Conservation (phyloP, 2,113 vertebrate species). For the Varanus komodoensis region DNA sequence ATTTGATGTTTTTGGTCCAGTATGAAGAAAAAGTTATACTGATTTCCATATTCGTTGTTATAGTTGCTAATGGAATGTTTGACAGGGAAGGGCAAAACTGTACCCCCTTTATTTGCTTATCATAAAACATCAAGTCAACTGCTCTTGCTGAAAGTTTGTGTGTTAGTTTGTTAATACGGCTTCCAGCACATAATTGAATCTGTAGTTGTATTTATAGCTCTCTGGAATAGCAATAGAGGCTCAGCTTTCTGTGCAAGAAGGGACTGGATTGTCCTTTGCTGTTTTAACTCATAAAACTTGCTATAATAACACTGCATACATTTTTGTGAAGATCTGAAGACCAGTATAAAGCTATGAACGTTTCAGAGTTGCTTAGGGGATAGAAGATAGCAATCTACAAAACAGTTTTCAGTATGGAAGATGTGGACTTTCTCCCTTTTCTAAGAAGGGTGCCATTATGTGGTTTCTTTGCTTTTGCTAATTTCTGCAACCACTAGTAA, state of each 20-base stretch:
- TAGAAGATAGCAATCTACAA: not conserved
- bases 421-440: not conserved
- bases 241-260: not conserved
- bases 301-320: not conserved
- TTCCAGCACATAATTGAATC: slow-evolving; percentile 16
- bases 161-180: not conserved
- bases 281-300: not conserved
- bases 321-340: not conserved
- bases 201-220: not conserved
- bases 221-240: slow-evolving; percentile 13
- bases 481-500: rapidly evolving
- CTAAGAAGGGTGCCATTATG: not conserved
- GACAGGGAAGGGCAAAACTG: not conserved
- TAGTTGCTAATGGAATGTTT: slow-evolving; percentile 53
- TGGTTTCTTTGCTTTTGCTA: rapidly evolving
- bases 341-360: not conserved
- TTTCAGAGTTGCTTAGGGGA: rapidly evolving
- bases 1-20: slow-evolving; percentile 38
- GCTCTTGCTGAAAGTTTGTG: slow-evolving; percentile 2
- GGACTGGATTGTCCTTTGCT: slow-evolving; percentile 7
- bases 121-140: not conserved
- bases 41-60: slow-evolving; percentile 58
- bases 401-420: not conserved
- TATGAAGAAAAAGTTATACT: slow-evolving; percentile 65
- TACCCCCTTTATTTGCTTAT: not conserved